phyloP scores from a whole-genome alignment of 2,888 invertebrate genomes.

The Osedax frankpressi region DNA sequence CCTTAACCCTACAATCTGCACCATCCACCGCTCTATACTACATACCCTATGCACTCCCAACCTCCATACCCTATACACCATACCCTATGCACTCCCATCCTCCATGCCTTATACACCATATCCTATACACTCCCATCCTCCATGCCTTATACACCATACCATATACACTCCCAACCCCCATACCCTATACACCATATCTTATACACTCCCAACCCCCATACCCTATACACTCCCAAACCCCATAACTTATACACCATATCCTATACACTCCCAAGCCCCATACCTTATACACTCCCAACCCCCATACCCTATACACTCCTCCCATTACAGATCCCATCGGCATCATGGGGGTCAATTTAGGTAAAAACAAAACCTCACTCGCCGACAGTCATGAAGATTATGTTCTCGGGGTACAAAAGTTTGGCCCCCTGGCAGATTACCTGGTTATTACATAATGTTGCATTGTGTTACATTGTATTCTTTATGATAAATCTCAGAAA shows the following conservation, averaged over 20 bases:
- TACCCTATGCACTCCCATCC: no score
- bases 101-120: no score
- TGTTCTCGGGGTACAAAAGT: slow-evolving; percentile 66
- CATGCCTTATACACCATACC: no score
- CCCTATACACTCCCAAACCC: neutral
- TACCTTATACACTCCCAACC: neutral
- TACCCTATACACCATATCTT: neutral
- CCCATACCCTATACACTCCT: neutral
- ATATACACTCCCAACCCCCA: no score
- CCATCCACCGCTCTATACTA: no score
- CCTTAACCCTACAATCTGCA: no score
- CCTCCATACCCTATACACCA: no score
- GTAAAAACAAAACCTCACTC: slow-evolving; percentile 79
- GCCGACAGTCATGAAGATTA: slow-evolving; percentile 58
- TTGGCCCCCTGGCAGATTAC: slow-evolving; percentile 76
- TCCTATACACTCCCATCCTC: no score
- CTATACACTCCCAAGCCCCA: neutral
- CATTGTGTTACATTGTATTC: no score
- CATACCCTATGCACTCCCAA: no score
- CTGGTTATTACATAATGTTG: no score
- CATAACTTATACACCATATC: neutral
- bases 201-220: neutral
- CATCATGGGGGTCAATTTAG: slow-evolving; percentile 80
- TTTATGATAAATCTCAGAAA: no score
- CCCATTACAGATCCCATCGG: slow-evolving; percentile 27